Conservation (phyloP, 92 coral and sea anemone species). For the Zoanthus sansibaricus region DNA sequence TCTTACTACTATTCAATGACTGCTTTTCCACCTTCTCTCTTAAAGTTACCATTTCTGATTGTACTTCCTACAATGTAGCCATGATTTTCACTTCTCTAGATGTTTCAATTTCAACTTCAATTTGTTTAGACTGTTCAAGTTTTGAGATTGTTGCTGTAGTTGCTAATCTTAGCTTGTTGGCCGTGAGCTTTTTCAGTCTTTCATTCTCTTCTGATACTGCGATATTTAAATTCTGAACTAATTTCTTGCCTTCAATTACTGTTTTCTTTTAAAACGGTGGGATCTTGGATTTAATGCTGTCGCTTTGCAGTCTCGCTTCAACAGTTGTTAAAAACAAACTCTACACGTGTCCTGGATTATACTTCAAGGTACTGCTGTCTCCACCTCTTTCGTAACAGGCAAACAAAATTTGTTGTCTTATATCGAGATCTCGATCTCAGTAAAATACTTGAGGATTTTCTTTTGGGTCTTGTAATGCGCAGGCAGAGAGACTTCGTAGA, state of each 20-base stretch:
- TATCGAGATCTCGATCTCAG: constrained; percentile 71
- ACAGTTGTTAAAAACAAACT: constrained; percentile 60
- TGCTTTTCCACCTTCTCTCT: constrained; percentile 49
- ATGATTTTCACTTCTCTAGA: constrained; percentile 49
- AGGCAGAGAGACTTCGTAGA: constrained; percentile 53
- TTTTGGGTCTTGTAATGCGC: neutral
- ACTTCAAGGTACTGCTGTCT: constrained; percentile 10
- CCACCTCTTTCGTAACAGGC: constrained; percentile 49
- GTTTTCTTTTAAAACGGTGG: neutral
- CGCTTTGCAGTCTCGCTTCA: constrained; percentile 73
- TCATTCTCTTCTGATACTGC: neutral
- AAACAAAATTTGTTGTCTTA: constrained; percentile 66
- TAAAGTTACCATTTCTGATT: constrained; percentile 55
- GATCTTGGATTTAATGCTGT: constrained; percentile 63
- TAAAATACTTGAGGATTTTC: constrained; percentile 69
- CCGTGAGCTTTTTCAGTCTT: neutral
- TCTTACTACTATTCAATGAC: neutral
- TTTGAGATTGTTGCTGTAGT: too few relatives aligned
- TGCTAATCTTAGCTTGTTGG: too few relatives aligned
- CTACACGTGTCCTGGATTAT: constrained; percentile 56
- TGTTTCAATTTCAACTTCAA: neutral
- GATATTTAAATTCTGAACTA: neutral
- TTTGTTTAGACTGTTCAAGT: too few relatives aligned
- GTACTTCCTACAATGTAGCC: constrained; percentile 53
- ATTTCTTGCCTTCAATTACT: neutral